Evolutionary conservation across 2,797 vertebrate genomes (phyloP).

Genomic region (Rhinoraja longicauda): DNA sequence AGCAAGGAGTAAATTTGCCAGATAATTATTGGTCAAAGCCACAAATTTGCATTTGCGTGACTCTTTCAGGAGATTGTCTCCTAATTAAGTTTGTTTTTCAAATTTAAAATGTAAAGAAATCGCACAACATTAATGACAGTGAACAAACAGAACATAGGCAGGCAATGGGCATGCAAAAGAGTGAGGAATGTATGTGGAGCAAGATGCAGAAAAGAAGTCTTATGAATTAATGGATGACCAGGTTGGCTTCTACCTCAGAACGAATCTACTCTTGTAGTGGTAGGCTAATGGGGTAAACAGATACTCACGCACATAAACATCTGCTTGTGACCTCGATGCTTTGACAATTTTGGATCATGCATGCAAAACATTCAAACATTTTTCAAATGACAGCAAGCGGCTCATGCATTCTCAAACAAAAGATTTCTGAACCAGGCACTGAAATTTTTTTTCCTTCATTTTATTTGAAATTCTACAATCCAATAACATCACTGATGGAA

Average conservation of each 20-base stretch:
- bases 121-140: conserved; percentile 42
- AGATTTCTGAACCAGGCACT: conserved; percentile 50
- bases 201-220: conserved; percentile 45
- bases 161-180: conserved; percentile 48
- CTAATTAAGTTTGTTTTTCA: not conserved
- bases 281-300: conserved; percentile 38
- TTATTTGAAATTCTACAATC: conserved; percentile 34
- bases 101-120: conserved; percentile 16
- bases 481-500: conserved; percentile 29
- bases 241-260: conserved; percentile 34
- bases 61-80: conserved; percentile 26
- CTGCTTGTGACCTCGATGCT: conserved; percentile 56
- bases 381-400: conserved; percentile 51
- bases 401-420: conserved; percentile 55
- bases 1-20: not conserved
- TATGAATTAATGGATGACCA: conserved; percentile 40
- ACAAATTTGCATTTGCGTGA: not conserved
- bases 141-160: conserved; percentile 41
- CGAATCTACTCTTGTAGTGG: conserved; percentile 30
- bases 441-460: conserved; percentile 35
- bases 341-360: conserved; percentile 71
- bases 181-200: conserved; percentile 35
- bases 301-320: conserved; percentile 46
- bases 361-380: conserved; percentile 60
- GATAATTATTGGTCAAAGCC: not conserved